Conservation (phyloP, 2,797 vertebrate species). For the Artibeus jamaicensis region DNA sequence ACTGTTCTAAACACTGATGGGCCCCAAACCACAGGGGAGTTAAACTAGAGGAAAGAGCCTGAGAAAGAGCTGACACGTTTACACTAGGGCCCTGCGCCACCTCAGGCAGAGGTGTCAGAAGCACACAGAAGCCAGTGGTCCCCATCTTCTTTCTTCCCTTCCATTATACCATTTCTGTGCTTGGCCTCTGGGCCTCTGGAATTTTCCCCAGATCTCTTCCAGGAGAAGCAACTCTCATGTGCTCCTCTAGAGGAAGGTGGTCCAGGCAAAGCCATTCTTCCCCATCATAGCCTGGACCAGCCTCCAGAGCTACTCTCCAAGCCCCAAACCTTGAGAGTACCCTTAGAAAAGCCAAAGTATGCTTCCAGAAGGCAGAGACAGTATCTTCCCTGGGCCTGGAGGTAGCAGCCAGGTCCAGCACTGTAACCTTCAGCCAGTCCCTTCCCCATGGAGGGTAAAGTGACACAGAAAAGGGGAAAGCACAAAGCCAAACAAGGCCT, state of each 20-base stretch:
- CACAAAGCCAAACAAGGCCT: not conserved
- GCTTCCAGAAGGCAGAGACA: not conserved
- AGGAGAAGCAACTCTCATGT: not conserved
- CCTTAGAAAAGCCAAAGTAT: not conserved
- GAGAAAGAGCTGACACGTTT: constrained; percentile 53
- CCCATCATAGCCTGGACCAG: not conserved
- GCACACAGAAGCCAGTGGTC: not conserved
- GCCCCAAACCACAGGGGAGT: constrained; percentile 68
- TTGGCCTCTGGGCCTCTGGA: not conserved
- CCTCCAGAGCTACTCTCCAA: not conserved
- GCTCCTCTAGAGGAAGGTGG: not conserved
- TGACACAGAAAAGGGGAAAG: not conserved
- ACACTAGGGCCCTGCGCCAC: not conserved
- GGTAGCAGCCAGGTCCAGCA: not conserved
- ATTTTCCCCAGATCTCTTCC: constrained; percentile 4
- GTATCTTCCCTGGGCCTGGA: not conserved
- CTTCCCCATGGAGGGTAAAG: not conserved
- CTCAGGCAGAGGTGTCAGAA: not conserved
- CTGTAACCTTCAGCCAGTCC: not conserved
- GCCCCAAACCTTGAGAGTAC: not conserved
- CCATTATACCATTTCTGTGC: not conserved
- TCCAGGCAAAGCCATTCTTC: not conserved
- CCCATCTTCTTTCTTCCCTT: not conserved
- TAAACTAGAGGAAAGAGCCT: constrained; percentile 38
- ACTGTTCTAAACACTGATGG: constrained; percentile 37